Conservation (phyloP, 2,888 invertebrate genomes). For the Axea sp. region DNA sequence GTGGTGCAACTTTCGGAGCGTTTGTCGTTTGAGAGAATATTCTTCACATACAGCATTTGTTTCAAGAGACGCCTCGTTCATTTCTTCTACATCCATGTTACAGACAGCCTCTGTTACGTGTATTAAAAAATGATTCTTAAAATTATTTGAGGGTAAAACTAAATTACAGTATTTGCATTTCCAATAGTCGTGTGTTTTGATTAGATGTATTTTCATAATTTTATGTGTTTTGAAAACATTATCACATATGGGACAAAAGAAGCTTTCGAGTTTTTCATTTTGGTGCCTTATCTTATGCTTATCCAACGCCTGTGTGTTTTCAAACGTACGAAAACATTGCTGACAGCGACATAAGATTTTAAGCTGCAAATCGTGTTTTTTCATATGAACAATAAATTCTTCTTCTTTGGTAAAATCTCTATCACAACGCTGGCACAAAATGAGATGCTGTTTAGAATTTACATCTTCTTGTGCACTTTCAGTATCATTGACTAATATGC, state of each 20-base stretch:
- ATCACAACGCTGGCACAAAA: slow-evolving; percentile 30
- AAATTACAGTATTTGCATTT: slow-evolving; percentile 15
- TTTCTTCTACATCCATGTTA: slow-evolving; percentile 10
- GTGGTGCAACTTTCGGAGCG: slow-evolving; percentile 7
- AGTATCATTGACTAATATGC: no score
- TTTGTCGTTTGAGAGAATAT: not conserved
- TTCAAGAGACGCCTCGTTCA: not conserved
- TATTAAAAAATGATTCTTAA: not conserved
- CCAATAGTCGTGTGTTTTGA: slow-evolving; percentile 7
- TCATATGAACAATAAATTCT: slow-evolving; percentile 17
- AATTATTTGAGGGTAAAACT: not conserved
- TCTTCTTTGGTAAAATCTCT: slow-evolving; percentile 10
- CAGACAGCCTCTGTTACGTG: not conserved
- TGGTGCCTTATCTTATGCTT: slow-evolving; percentile 2
- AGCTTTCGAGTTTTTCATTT: not conserved
- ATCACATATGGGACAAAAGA: slow-evolving; percentile 8
- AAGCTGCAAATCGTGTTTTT: not conserved
- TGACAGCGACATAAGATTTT: slow-evolving; percentile 7
- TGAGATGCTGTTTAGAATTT: no score
- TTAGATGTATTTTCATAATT: slow-evolving; percentile 18
- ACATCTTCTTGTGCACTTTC: no score
- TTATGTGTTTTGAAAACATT: slow-evolving; percentile 1
- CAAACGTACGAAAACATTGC: slow-evolving; percentile 24
- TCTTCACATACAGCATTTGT: slow-evolving; percentile 1
- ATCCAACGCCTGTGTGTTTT: not conserved